Conservation (phyloP, 1,140 invertebrate species). For the Eriocheir sinensis region DNA sequence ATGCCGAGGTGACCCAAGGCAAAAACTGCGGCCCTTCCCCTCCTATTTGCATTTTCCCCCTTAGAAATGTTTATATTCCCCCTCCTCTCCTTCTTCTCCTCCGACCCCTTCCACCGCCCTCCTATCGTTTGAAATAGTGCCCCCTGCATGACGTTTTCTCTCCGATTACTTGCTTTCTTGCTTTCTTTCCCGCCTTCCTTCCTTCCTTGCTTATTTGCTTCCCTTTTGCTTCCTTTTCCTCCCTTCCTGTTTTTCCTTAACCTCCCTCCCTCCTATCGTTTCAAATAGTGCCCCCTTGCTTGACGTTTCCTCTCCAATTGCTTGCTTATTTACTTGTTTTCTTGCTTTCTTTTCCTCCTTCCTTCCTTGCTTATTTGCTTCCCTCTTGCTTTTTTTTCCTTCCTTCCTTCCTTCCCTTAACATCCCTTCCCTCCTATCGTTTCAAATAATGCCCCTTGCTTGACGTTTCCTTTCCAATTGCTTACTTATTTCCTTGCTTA, state of each 20-base stretch:
- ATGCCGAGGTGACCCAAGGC: background rate
- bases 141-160: background rate
- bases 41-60: background rate
- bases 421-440: no score
- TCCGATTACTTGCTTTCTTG: background rate
- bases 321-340: no score
- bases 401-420: no score
- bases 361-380: slow-evolving; percentile 9
- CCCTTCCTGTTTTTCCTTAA: no score
- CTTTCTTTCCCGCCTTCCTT: background rate
- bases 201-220: background rate
- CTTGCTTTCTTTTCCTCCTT: no score
- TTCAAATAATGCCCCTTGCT: background rate
- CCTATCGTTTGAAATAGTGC: slow-evolving; percentile 5
- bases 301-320: no score
- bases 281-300: no score
- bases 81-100: background rate
- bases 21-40: background rate
- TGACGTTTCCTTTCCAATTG: background rate
- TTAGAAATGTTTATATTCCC: background rate
- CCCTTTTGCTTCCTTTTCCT: no score
- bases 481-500: background rate
- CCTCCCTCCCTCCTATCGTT: no score
- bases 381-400: background rate
- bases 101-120: no score